A percentile compares a stretch with the other conserved stretches of the same genome.
Evolutionary conservation across 2,113 vertebrate species (phyloP).

Genomic region (Drymodes brunneopygia): DNA sequence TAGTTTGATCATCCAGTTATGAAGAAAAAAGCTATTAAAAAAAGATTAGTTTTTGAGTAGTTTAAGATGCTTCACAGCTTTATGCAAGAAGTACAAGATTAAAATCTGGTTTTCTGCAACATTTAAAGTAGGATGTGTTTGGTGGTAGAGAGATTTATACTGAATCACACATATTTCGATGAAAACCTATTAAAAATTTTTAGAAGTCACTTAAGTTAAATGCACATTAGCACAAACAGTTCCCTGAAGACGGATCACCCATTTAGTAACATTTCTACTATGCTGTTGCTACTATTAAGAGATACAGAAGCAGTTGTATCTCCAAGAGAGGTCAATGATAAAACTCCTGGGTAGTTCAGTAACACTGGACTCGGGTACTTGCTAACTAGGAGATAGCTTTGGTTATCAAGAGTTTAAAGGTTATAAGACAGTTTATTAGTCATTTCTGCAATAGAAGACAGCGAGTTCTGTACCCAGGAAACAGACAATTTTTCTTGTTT

Average conservation of each 20-base stretch:
- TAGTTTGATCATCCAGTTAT: neutral
- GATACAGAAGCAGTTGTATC: neutral
- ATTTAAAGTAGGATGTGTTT: neutral
- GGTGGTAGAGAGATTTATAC: neutral
- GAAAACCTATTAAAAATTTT: neutral
- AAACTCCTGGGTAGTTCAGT: neutral
- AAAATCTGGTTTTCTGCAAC: neutral
- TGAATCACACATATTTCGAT: neutral
- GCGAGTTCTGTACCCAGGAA: neutral
- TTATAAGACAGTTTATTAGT: neutral
- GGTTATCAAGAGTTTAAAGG: neutral
- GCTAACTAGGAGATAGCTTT: neutral
- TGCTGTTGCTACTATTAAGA: neutral
- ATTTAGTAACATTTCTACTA: neutral
- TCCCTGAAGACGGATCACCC: neutral
- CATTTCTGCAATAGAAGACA: neutral
- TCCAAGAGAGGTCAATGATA: neutral
- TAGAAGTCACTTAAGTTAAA: neutral
- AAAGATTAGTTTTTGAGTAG: neutral
- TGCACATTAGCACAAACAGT: neutral
- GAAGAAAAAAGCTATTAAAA: neutral
- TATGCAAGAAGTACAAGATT: neutral
- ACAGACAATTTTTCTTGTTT: neutral
- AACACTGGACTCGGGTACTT: neutral
- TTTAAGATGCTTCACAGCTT: neutral